A percentile compares a stretch with the other conserved stretches of the same genome.
Conservation (phyloP, 92 coral and sea anemone species). For the Phymanthus crucifer region DNA sequence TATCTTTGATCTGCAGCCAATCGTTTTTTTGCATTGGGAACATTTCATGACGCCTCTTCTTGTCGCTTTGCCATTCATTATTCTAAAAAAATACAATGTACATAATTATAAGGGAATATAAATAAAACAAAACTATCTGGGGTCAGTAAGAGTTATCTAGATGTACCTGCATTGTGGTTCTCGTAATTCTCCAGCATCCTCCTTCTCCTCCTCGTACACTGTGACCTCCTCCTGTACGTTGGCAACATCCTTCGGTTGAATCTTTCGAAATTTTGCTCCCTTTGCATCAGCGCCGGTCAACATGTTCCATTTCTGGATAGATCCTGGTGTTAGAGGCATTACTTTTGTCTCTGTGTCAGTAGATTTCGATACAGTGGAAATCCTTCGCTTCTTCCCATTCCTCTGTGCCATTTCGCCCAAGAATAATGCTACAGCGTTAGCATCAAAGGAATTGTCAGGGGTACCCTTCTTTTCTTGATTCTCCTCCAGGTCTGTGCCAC, state of each 20-base stretch:
- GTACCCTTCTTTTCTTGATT: constrained; percentile 23
- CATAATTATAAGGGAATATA: neutral
- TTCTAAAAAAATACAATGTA: constrained; percentile 40
- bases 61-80: constrained; percentile 94
- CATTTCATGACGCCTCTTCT: constrained; percentile 95
- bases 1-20: constrained; percentile 94
- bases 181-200: constrained; percentile 31
- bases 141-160: neutral
- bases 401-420: constrained; percentile 87
- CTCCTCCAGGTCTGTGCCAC: neutral
- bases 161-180: constrained; percentile 63
- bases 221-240: constrained; percentile 41
- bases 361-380: neutral
- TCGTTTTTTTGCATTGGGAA: constrained; percentile 74
- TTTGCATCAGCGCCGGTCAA: constrained; percentile 27
- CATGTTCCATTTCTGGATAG: constrained; percentile 13
- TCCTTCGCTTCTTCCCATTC: constrained; percentile 68
- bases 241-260: constrained; percentile 65
- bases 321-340: constrained; percentile 20
- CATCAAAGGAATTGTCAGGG: constrained; percentile 64
- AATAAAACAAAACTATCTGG: no score
- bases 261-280: constrained; percentile 67
- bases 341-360: constrained; percentile 1
- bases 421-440: constrained; percentile 88
- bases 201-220: constrained; percentile 40